Percentiles rank a stretch among this genome's conserved stretches.
These are phyloP conservation scores for Agonopterix arenella DNA, from an alignment of 2,888 invertebrate genomes.

Conservation along the genomic window DNA sequence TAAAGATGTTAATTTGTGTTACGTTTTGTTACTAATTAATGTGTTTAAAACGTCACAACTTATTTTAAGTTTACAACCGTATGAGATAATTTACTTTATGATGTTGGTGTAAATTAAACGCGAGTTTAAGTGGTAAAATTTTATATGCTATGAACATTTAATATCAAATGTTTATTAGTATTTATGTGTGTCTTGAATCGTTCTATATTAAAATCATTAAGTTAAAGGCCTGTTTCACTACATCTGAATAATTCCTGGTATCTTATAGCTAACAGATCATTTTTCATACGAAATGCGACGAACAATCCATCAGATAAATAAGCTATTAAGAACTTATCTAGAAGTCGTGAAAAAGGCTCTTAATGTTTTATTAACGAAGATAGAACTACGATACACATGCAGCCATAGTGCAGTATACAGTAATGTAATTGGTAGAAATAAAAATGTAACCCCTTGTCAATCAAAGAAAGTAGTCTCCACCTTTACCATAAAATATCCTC, in stretches of 20 bases:
- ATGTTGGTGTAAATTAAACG: slow-evolving; percentile 12
- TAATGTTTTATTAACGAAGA: no score
- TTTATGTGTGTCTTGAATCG: neutral
- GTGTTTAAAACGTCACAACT: slow-evolving; percentile 3
- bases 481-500: no score
- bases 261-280: no score
- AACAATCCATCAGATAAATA: no score
- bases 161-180: no score
- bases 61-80: neutral
- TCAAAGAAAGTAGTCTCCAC: no score
- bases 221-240: neutral
- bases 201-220: neutral
- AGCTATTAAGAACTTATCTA: no score
- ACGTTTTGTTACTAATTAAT: slow-evolving; percentile 13
- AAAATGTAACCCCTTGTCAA: neutral
- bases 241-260: neutral
- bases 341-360: no score
- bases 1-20: slow-evolving; percentile 18
- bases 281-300: no score
- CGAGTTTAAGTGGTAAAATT: neutral
- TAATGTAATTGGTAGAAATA: slow-evolving; percentile 1
- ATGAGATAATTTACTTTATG: slow-evolving; percentile 11
- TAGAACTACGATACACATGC: no score
- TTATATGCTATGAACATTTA: neutral
- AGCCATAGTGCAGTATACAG: no score